Evolutionary conservation across 2,888 invertebrate genomes (phyloP).

Genomic region (Xiphydria camelus): DNA sequence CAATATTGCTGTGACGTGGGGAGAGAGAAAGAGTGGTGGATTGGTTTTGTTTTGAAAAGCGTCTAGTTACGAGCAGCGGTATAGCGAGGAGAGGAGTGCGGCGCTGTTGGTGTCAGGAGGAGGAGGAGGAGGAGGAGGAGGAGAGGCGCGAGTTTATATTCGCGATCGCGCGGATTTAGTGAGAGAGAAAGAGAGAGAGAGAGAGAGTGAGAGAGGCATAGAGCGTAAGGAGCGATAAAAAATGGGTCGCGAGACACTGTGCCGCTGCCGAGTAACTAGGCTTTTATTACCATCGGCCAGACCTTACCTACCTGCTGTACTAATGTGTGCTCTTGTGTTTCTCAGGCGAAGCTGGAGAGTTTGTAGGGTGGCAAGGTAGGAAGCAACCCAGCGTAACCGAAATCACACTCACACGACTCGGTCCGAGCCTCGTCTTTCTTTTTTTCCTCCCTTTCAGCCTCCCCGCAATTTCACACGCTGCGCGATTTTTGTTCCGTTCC

Average conservation of each 20-base stretch:
- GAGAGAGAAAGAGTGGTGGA: no score
- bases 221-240: no score
- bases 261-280: slow-evolving; percentile 56
- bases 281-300: slow-evolving; percentile 56
- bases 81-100: no score
- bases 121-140: no score
- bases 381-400: slow-evolving; percentile 63
- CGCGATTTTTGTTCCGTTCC: slow-evolving; percentile 30
- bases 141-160: no score
- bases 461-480: slow-evolving; percentile 33
- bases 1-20: slow-evolving; percentile 58
- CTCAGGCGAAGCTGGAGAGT: slow-evolving; percentile 77
- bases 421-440: slow-evolving; percentile 50
- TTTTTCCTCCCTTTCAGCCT: slow-evolving; percentile 32
- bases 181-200: background rate
- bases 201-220: slow-evolving; percentile 21
- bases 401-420: slow-evolving; percentile 58
- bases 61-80: slow-evolving; percentile 54
- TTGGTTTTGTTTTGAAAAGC: slow-evolving; percentile 58
- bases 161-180: background rate
- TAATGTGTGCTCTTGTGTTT: slow-evolving; percentile 66
- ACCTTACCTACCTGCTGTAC: slow-evolving; percentile 59
- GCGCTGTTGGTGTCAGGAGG: no score
- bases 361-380: slow-evolving; percentile 78
- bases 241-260: no score